Evolutionary conservation across 2,797 vertebrate species (phyloP).

Genomic region (Lindbergichthys nudifrons): DNA sequence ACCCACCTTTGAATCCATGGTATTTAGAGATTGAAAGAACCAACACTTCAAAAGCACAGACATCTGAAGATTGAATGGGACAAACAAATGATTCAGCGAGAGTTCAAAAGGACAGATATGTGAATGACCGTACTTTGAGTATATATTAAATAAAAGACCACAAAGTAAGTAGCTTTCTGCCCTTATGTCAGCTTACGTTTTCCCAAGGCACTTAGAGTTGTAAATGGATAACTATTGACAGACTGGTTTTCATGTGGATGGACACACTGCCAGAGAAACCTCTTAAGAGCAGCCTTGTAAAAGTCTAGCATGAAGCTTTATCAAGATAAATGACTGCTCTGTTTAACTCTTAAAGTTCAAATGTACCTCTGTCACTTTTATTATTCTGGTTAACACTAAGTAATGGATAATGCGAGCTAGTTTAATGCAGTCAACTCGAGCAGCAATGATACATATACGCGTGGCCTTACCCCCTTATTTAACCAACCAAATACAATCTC

Average conservation of each 20-base stretch:
- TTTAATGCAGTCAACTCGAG: too few species aligned
- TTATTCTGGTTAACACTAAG: neutral
- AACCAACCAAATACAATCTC: too few species aligned
- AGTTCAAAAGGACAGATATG: neutral
- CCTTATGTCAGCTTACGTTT: slow-evolving; percentile 18
- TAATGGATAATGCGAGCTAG: too few species aligned
- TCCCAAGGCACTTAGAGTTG: slow-evolving; percentile 13
- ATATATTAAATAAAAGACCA: slow-evolving; percentile 18
- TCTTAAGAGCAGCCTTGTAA: neutral
- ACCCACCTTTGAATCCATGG: neutral
- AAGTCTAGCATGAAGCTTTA: neutral
- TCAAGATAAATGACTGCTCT: neutral
- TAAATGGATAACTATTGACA: slow-evolving; percentile 31
- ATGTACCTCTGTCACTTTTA: neutral
- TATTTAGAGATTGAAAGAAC: neutral
- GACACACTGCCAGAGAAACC: slow-evolving; percentile 13
- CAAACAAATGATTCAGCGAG: slow-evolving; percentile 11
- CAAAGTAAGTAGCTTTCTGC: slow-evolving; percentile 32
- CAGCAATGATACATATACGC: too few species aligned
- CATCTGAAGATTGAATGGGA: neutral
- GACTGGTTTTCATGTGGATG: slow-evolving; percentile 13
- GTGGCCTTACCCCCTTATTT: too few species aligned
- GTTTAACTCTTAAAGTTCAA: neutral
- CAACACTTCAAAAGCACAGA: neutral
- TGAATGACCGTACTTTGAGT: neutral